A percentile compares a stretch with the other conserved stretches of the same genome.
These are phyloP conservation scores for Pomatorhinus ruficollis DNA, from an alignment of 2,113 vertebrate species.

Conservation along the genomic window DNA sequence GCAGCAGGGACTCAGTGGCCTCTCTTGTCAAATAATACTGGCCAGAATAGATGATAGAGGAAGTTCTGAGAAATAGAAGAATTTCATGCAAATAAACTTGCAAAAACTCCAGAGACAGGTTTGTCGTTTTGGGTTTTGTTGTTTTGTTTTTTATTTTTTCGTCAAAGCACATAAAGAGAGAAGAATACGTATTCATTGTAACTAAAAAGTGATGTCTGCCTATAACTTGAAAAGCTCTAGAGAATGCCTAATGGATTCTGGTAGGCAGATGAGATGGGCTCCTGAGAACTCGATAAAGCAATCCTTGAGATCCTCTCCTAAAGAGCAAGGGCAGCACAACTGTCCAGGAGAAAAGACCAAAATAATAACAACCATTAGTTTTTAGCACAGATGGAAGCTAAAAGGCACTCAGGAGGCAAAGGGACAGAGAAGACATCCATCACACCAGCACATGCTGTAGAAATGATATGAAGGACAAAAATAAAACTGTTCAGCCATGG, in stretches of 20 bases:
- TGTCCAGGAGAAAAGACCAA: background rate
- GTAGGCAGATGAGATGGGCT: accelerated
- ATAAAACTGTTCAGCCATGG: background rate
- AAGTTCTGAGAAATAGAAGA: background rate
- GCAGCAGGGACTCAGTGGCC: background rate
- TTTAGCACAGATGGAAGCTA: background rate
- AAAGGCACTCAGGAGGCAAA: conserved; percentile 3
- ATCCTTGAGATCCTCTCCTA: background rate
- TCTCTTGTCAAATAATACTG: background rate
- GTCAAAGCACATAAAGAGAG: background rate
- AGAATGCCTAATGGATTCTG: background rate
- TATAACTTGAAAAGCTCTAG: background rate
- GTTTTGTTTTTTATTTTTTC: background rate
- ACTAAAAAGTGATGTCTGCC: background rate
- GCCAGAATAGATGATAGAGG: background rate
- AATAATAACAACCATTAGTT: conserved; percentile 7
- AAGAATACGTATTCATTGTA: background rate
- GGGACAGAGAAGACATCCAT: background rate
- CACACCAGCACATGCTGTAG: background rate
- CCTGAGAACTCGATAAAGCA: background rate
- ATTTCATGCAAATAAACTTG: background rate
- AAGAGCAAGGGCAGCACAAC: background rate
- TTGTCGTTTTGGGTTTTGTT: background rate
- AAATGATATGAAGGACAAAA: conserved; percentile 33
- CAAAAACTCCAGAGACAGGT: background rate